Evolutionary conservation across 2,888 invertebrate species (phyloP), one percentile per base, ranked within the genome.

Genomic region (Frankliniella intonsa): DNA sequence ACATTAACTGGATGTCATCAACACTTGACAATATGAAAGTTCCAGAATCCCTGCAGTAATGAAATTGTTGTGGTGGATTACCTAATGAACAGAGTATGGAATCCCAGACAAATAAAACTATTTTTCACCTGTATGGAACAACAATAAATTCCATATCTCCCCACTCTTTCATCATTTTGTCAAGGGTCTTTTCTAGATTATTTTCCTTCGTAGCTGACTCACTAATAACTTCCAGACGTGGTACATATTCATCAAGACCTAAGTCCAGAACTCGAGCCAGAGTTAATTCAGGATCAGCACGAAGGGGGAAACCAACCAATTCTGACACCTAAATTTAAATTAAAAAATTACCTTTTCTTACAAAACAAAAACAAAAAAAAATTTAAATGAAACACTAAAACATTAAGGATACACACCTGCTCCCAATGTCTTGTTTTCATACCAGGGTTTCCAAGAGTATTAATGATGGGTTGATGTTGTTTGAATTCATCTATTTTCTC

Each of bases 151-250:
- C 90, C 85, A 95, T 92, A 84, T 94, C 94, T 62, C 92, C 92
- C 98, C 98, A 98, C 90, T 98, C 98, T 81, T 89, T 90, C 87
- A 93, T 94, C 98, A 98, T 98, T 89, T 94, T 97, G 82, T 92
- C 90, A 87, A 98, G 89, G 38, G 94, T 93, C 88, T 93, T 95
- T 88, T 98, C 98, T 80, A 98, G 90, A 86, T 95, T 96, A 87
- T 95, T 97, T 88, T 98, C 98, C 88, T 98, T 98, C 3, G 97
- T 97, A 0, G 98, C 98, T 0, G 97, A 94, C 87, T 98, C 97
- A 8, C 97, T 96, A 85, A 98, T 97, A 1, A 90, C 88, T 88
- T 97, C 97, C 87, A 98, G 98, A 88, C 95, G 95, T 0, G 94
- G 90, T 50, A 96, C 93, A 87, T 95, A 97, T 83, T 97, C 95